phyloP scores from a whole-genome alignment of 2,113 vertebrate species.

The Pangasianodon hypophthalmus region DNA sequence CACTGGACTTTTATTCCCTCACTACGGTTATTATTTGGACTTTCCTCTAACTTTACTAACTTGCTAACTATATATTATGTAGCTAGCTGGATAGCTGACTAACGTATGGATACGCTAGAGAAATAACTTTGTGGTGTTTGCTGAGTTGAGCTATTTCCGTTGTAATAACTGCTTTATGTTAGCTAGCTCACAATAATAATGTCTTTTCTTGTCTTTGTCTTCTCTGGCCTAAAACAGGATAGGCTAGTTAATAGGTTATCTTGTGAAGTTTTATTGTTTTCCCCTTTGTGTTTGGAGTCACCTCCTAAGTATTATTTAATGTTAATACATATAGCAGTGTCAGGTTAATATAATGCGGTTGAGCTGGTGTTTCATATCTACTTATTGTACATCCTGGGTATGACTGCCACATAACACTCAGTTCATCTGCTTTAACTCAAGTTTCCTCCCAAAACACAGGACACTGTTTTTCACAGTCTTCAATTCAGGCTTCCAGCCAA shows the following conservation, averaged over 20 bases:
- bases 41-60: not conserved
- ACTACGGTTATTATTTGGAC: not conserved
- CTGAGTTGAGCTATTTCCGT: not conserved
- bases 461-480: not conserved
- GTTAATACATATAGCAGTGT: not conserved
- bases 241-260: not conserved
- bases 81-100: not conserved
- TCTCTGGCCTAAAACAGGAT: too few species aligned
- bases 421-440: constrained; percentile 1
- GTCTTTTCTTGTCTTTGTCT: not conserved
- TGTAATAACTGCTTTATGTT: not conserved
- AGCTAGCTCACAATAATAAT: not conserved
- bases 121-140: not conserved
- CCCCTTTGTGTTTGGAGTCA: not conserved
- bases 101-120: not conserved
- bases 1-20: not conserved
- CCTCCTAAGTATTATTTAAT: too few species aligned
- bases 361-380: not conserved
- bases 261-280: not conserved
- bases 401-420: not conserved
- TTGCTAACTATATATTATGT: not conserved
- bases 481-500: constrained; percentile 39
- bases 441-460: not conserved
- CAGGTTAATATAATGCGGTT: not conserved
- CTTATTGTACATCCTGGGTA: not conserved